A percentile compares a stretch with the other conserved stretches of the same genome.
These are phyloP conservation scores for Cynocephalus volans DNA, from an alignment of 2,113 vertebrate species.

Conservation along the genomic window DNA sequence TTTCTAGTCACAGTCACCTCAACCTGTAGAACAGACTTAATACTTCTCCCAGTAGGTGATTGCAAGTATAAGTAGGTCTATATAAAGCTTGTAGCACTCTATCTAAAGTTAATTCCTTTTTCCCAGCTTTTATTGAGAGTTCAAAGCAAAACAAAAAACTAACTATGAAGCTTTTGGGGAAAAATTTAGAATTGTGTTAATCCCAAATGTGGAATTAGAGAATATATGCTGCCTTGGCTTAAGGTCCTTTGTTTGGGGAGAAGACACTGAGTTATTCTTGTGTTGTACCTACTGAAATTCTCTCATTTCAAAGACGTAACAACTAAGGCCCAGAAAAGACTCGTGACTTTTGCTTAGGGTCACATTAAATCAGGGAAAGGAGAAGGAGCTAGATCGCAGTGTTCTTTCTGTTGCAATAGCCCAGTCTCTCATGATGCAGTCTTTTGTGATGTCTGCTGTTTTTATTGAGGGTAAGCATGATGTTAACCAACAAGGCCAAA, in stretches of 20 bases:
- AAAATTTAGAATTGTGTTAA: not conserved
- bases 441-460: not conserved
- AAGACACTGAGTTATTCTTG: not conserved
- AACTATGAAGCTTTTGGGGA: not conserved
- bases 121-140: not conserved
- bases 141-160: not conserved
- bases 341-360: not conserved
- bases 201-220: not conserved
- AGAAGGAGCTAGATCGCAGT: not conserved
- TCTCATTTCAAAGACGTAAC: not conserved
- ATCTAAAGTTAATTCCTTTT: not conserved
- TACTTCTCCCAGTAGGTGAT: not conserved
- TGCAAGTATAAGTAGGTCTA: accelerated
- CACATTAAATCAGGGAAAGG: not conserved
- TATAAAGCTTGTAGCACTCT: not conserved
- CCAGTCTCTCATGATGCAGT: not conserved
- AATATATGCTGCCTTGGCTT: accelerated
- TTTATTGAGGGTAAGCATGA: not conserved
- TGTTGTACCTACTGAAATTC: not conserved
- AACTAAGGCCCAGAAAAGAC: not conserved
- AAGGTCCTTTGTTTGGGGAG: not conserved
- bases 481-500: not conserved
- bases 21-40: not conserved
- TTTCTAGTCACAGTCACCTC: not conserved
- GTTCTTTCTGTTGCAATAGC: not conserved